Conservation (phyloP, 2,888 invertebrate genomes). For the Aphodius granarius region DNA sequence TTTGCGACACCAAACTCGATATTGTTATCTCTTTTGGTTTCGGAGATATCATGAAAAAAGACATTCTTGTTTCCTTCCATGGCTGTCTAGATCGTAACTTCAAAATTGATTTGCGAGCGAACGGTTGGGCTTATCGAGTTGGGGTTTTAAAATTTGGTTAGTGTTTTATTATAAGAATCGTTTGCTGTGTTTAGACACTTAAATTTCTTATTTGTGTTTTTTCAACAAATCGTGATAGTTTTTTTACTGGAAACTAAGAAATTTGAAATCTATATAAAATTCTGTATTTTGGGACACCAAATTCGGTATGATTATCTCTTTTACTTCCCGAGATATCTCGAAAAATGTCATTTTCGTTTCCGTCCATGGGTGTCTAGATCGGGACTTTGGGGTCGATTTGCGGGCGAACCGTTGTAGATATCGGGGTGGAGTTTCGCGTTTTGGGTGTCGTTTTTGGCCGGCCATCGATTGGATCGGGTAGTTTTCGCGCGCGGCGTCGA, state of each 20-base stretch:
- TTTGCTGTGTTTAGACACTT: neutral
- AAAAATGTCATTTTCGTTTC: neutral
- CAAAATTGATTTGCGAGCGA: too few species aligned
- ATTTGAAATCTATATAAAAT: neutral
- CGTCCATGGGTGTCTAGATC: neutral
- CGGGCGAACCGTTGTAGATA: neutral
- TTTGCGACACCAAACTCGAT: too few species aligned
- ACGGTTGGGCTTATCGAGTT: too few species aligned
- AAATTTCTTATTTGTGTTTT: neutral
- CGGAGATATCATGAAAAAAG: too few species aligned
- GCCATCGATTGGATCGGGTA: neutral
- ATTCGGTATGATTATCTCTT: neutral
- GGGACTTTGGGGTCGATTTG: neutral
- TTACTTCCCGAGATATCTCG: neutral
- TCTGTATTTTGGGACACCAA: neutral
- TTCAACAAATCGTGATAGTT: neutral
- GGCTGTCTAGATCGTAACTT: too few species aligned
- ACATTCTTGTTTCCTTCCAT: too few species aligned
- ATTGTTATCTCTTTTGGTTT: too few species aligned
- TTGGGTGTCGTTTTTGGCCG: neutral
- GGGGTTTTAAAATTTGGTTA: neutral
- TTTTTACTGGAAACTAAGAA: neutral
- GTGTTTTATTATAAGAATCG: neutral
- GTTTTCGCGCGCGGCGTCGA: constrained; percentile 17
- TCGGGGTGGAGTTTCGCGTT: neutral